Base-by-base conservation (phyloP, 2,797 vertebrate genomes). In the Catharus ustulatus region DNA sequence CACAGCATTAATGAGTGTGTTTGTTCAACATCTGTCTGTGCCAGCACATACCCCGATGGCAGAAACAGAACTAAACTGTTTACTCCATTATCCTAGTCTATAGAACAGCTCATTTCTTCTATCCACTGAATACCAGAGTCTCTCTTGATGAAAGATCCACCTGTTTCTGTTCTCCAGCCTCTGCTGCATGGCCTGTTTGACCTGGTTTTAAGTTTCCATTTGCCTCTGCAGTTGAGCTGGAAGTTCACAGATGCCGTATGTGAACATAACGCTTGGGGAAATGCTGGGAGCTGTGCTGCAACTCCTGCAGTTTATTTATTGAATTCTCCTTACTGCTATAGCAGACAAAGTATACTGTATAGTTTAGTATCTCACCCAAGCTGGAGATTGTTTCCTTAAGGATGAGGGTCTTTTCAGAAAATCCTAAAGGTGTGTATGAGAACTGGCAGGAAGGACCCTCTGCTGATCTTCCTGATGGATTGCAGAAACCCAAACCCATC, bases 381-480 rank as follows among this genome's bases (percentile, higher is more conserved):
- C 32, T 77, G 19, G 10, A 75, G 45, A 54, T 1, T 9, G 8
- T 18, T 72, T 84, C 73, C 49, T 59, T 48, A 24, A 82, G 38
- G 29, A 58, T 3, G 2, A 11, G 9, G 11, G 1, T 29, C 42
- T 87, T 81, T 43, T 38, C 54, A 32, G 48, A 84, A 92, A 68
- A 57, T 11, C 66, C 23, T 38, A 9, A 91, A 69, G 15, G 13
- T 52, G 15, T 6, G 19, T 11, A 23, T 32, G 14, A 40, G 38
- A 57, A 20, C 15, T 18, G 32, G n/a, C n/a, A 86, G 61, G 38
- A 87, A 63, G 32, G 68, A 42, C 15, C 29, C 21, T 52, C 43
- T 26, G 2, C 57, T 0, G 0, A 12, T 54, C 36, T 15, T 38
- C 42, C 64, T 63, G 64, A 55, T 29, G 22, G 24, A 34, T 3